A percentile compares a stretch with the other conserved stretches of the same genome.
phyloP scores from a whole-genome alignment of 2,797 vertebrate genomes.

The Phoxinus dragarum region DNA sequence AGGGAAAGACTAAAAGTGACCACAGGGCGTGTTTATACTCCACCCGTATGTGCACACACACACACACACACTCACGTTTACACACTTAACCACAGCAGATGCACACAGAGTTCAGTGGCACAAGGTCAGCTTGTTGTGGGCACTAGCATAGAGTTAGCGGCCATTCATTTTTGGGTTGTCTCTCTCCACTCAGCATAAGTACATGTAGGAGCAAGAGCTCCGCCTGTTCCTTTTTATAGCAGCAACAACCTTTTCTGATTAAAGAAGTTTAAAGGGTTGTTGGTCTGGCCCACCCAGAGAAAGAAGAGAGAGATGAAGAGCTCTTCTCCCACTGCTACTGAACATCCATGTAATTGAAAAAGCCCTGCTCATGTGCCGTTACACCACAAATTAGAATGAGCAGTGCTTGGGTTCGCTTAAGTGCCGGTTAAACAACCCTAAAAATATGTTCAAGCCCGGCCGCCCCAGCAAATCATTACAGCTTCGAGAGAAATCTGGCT shows the following conservation, averaged over 20 bases:
- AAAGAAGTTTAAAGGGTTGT: slow-evolving; percentile 17
- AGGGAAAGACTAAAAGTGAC: slow-evolving; percentile 42
- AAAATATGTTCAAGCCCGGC: slow-evolving; percentile 66
- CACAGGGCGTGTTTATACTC: slow-evolving; percentile 56
- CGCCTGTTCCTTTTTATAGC: slow-evolving; percentile 47
- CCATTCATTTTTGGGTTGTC: slow-evolving; percentile 51
- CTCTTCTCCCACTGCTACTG: slow-evolving; percentile 14
- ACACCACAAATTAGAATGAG: slow-evolving; percentile 78
- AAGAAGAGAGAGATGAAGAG: slow-evolving; percentile 40
- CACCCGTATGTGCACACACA: slow-evolving; percentile 25
- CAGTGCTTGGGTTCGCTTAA: slow-evolving; percentile 73
- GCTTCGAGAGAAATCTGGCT: slow-evolving; percentile 64
- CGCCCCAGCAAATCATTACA: slow-evolving; percentile 40
- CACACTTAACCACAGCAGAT: slow-evolving; percentile 41
- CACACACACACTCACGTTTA: slow-evolving; percentile 34
- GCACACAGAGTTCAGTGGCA: slow-evolving; percentile 6
- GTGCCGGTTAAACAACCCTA: slow-evolving; percentile 75
- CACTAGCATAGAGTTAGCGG: slow-evolving; percentile 10
- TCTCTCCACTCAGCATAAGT: slow-evolving; percentile 32
- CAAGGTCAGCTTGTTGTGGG: slow-evolving; percentile 35
- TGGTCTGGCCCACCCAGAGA: slow-evolving; percentile 51
- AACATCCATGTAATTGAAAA: slow-evolving; percentile 77
- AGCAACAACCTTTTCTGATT: slow-evolving; percentile 37
- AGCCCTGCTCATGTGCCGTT: slow-evolving; percentile 76
- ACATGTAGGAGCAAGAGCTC: slow-evolving; percentile 33